Percentiles rank a stretch among this genome's conserved stretches.
Evolutionary conservation across 2,113 vertebrate genomes (phyloP).

Genomic region (Ageneiosus marmoratus): DNA sequence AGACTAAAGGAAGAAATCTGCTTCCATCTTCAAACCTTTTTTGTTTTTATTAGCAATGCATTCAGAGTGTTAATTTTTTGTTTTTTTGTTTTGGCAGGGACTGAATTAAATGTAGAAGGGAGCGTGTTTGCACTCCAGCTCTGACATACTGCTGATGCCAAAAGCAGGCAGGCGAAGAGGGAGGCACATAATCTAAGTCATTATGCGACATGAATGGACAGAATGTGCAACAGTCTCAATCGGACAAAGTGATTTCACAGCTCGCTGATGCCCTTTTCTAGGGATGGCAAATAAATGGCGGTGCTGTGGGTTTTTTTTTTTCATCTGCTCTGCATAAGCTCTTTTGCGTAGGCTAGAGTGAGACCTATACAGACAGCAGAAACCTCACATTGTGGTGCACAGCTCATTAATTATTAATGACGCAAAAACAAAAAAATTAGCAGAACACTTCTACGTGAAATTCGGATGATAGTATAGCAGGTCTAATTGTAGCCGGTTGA

Average conservation of each 20-base stretch:
- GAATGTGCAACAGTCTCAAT: slow-evolving; percentile 77
- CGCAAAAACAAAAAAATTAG: slow-evolving; percentile 40
- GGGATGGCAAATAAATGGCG: slow-evolving; percentile 78
- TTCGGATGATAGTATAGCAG: slow-evolving; percentile 50
- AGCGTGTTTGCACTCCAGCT: slow-evolving; percentile 52
- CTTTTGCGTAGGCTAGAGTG: slow-evolving; percentile 54
- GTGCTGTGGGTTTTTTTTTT: slow-evolving; percentile 65
- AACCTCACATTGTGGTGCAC: slow-evolving; percentile 61
- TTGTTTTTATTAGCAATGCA: slow-evolving; percentile 61
- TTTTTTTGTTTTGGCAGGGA: slow-evolving; percentile 55
- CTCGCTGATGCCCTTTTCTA: slow-evolving; percentile 78
- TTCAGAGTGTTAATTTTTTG: slow-evolving; percentile 50
- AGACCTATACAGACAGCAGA: slow-evolving; percentile 63
- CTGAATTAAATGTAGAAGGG: slow-evolving; percentile 62
- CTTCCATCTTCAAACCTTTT: slow-evolving; percentile 44
- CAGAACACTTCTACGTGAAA: slow-evolving; percentile 38
- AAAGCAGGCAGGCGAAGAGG: slow-evolving; percentile 65
- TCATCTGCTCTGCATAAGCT: slow-evolving; percentile 56
- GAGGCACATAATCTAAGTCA: slow-evolving; percentile 76
- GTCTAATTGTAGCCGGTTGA: neutral
- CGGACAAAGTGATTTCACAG: slow-evolving; percentile 83
- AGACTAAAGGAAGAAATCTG: slow-evolving; percentile 52
- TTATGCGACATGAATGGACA: slow-evolving; percentile 80
- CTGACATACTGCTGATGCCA: slow-evolving; percentile 69
- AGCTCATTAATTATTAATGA: slow-evolving; percentile 58